These are phyloP conservation scores for Odontocolon sp. DNA, from an alignment of 2,888 invertebrate genomes.

Conservation along the genomic window DNA sequence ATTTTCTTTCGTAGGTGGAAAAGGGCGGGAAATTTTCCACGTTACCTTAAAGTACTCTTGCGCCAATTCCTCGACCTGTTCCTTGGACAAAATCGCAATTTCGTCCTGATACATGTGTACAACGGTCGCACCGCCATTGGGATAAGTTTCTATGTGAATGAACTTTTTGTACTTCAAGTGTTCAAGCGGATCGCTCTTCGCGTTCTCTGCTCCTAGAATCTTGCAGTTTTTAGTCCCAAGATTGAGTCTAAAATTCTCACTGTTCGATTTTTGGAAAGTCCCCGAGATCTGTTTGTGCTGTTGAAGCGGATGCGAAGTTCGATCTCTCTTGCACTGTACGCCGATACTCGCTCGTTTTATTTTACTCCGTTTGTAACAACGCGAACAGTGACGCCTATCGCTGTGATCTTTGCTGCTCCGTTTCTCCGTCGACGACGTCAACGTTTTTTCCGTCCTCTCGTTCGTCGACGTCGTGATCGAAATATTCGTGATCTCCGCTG, in stretches of 20 bases:
- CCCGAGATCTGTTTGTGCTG: constrained; percentile 68
- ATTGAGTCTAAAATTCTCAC: constrained; percentile 76
- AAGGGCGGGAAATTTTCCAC: neutral
- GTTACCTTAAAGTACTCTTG: constrained; percentile 92
- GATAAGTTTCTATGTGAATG: constrained; percentile 94
- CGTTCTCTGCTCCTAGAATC: constrained; percentile 67
- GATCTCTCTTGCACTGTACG: constrained; percentile 86
- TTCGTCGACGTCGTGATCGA: constrained; percentile 1
- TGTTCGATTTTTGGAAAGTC: constrained; percentile 68
- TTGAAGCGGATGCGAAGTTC: constrained; percentile 74
- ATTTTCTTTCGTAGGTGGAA: too few species aligned
- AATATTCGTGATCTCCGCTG: constrained; percentile 27
- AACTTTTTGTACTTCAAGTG: constrained; percentile 86
- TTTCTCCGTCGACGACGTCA: constrained; percentile 74
- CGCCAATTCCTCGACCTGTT: constrained; percentile 90
- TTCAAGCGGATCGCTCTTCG: constrained; percentile 76
- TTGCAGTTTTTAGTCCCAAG: constrained; percentile 76
- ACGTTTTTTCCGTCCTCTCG: constrained; percentile 57
- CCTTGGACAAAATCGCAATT: constrained; percentile 87
- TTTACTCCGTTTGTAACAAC: constrained; percentile 87
- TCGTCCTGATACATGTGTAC: constrained; percentile 96
- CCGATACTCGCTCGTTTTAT: constrained; percentile 87
- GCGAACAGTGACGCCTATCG: constrained; percentile 83
- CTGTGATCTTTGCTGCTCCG: constrained; percentile 73
- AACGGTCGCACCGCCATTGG: constrained; percentile 96